These are phyloP conservation scores for Papilio protenor DNA, from an alignment of 2,888 invertebrate species.

Conservation along the genomic window DNA sequence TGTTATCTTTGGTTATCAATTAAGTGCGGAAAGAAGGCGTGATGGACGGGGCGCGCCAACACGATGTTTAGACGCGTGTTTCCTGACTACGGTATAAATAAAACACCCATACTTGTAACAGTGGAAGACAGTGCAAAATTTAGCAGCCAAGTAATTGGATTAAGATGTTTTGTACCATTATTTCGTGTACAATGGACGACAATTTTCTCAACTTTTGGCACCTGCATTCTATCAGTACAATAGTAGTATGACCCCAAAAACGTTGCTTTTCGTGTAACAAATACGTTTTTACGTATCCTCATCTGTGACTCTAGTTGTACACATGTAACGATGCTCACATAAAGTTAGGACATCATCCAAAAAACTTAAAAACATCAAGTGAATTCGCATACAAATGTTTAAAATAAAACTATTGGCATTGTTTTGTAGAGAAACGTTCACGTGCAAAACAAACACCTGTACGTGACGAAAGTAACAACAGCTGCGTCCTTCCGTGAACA, in stretches of 20 bases:
- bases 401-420: conserved; percentile 36
- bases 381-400: background rate
- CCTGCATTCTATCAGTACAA: too few relatives aligned
- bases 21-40: conserved; percentile 46
- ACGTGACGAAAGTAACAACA: conserved; percentile 37
- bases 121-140: too few relatives aligned
- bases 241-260: too few relatives aligned
- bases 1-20: conserved; percentile 35
- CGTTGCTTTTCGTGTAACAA: too few relatives aligned
- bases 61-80: background rate
- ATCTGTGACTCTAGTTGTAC: background rate
- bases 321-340: background rate
- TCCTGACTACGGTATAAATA: background rate
- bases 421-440: conserved; percentile 24
- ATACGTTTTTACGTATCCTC: too few relatives aligned
- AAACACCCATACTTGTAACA: background rate
- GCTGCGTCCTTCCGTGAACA: conserved; percentile 21
- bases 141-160: too few relatives aligned
- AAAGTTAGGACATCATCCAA: background rate
- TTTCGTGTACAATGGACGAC: too few relatives aligned
- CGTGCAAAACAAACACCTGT: conserved; percentile 38
- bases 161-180: too few relatives aligned
- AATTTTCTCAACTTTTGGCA: too few relatives aligned
- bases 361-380: background rate
- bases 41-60: conserved; percentile 26